Evolutionary conservation across 1,140 invertebrate species (phyloP).

Genomic region (Notospermus geniculatus): DNA sequence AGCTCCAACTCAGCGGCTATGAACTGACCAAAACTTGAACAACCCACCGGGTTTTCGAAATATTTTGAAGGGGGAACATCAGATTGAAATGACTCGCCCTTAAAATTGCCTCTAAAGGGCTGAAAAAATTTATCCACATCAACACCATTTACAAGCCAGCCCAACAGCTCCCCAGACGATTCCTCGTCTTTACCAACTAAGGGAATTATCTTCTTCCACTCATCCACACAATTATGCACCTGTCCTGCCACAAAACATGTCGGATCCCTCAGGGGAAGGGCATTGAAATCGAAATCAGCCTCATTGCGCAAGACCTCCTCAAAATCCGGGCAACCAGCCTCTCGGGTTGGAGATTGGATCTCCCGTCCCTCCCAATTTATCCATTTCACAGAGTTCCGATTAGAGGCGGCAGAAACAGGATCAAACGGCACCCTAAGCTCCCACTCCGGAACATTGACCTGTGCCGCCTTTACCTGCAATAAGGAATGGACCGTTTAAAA

Average conservation of each 20-base stretch:
- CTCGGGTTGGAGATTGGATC: slow-evolving; percentile 8
- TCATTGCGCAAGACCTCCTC: not conserved
- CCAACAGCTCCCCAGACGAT: not conserved
- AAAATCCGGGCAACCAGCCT: no score
- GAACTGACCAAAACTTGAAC: not conserved
- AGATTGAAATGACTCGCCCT: slow-evolving; percentile 1
- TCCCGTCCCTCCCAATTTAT: slow-evolving; percentile 10
- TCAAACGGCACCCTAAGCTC: slow-evolving; percentile 8
- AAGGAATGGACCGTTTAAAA: not conserved
- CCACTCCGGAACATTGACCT: not conserved
- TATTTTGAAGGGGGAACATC: not conserved
- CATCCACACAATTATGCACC: slow-evolving; percentile 4
- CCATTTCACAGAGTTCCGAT: slow-evolving; percentile 12
- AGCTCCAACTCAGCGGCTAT: no score
- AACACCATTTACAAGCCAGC: slow-evolving; percentile 16
- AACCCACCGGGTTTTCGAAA: no score
- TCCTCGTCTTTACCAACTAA: not conserved
- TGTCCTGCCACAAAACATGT: slow-evolving; percentile 17
- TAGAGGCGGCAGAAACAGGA: not conserved
- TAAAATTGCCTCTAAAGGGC: slow-evolving; percentile 22
- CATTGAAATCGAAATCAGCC: slow-evolving; percentile 5
- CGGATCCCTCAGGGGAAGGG: slow-evolving; percentile 8
- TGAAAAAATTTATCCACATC: slow-evolving; percentile 16
- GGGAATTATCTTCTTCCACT: not conserved
- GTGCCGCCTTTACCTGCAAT: no score